These are phyloP conservation scores for Triops cancriformis DNA, from an alignment of 1,140 invertebrate genomes.

Conservation along the genomic window DNA sequence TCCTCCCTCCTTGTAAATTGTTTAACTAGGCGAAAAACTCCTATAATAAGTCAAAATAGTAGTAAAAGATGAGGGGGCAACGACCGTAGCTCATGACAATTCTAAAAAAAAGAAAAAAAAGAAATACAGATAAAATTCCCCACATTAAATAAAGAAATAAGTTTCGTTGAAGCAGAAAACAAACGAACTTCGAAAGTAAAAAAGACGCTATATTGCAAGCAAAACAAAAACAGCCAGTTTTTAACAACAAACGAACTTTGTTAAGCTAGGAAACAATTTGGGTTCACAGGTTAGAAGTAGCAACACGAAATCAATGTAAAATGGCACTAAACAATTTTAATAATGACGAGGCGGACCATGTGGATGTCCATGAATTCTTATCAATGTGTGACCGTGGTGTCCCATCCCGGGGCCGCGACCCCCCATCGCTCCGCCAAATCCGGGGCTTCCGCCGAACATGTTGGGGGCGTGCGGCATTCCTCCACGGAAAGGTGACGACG, in stretches of 20 bases:
- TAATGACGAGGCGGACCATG: not conserved
- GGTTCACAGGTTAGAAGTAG: not conserved
- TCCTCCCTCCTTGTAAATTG: no score
- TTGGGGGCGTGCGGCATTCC: not conserved
- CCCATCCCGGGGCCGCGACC: not conserved
- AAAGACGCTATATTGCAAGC: no score
- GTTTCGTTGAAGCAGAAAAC: no score
- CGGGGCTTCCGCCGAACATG: not conserved
- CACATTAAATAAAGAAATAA: no score
- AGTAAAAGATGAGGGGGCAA: no score
- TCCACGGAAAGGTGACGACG: not conserved
- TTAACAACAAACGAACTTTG: not conserved
- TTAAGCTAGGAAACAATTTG: not conserved
- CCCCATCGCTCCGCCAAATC: not conserved
- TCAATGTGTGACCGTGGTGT: not conserved
- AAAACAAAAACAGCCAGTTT: no score
- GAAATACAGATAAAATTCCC: no score
- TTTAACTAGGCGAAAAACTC: no score
- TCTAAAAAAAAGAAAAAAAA: no score
- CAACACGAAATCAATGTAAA: not conserved
- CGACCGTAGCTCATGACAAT: no score
- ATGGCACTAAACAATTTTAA: not conserved
- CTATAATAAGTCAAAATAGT: no score
- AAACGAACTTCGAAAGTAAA: no score
- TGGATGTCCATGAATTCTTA: not conserved